Conservation (phyloP, 2,113 vertebrate species). For the Semicossyphus pulcher region DNA sequence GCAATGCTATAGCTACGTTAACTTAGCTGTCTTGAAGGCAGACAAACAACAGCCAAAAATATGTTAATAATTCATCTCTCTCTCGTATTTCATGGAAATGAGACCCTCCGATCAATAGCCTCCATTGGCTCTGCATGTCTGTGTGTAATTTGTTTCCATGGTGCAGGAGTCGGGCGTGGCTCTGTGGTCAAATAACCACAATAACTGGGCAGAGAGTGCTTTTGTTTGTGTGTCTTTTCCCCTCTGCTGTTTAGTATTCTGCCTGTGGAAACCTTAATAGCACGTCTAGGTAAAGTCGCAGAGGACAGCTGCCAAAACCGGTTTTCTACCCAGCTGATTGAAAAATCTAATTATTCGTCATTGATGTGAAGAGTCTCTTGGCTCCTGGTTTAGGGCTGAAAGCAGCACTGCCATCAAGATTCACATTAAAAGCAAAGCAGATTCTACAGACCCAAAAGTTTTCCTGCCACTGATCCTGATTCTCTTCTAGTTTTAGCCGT, state of each 20-base stretch:
- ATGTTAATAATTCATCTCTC: conserved; percentile 71
- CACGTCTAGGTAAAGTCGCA: conserved; percentile 24
- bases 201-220: not conserved
- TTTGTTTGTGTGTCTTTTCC: not conserved
- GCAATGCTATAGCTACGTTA: not conserved
- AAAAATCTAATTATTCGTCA: conserved; percentile 2
- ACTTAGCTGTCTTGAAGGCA: conserved; percentile 1
- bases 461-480: not conserved
- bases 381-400: not conserved
- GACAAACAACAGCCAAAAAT: conserved; percentile 43
- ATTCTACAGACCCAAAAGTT: not conserved
- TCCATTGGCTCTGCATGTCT: conserved; percentile 17
- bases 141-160: conserved; percentile 19
- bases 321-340: conserved; percentile 26
- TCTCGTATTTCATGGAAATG: conserved; percentile 66
- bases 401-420: not conserved
- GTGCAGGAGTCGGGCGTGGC: conserved; percentile 24
- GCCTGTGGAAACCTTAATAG: conserved; percentile 1
- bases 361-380: not conserved
- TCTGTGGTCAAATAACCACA: conserved; percentile 35
- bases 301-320: conserved; percentile 6
- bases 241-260: not conserved
- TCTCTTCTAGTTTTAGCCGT: not conserved
- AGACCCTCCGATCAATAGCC: conserved; percentile 56
- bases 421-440: not conserved